phyloP scores from a whole-genome alignment of 2,113 vertebrate species.

The Bettongia penicillata region DNA sequence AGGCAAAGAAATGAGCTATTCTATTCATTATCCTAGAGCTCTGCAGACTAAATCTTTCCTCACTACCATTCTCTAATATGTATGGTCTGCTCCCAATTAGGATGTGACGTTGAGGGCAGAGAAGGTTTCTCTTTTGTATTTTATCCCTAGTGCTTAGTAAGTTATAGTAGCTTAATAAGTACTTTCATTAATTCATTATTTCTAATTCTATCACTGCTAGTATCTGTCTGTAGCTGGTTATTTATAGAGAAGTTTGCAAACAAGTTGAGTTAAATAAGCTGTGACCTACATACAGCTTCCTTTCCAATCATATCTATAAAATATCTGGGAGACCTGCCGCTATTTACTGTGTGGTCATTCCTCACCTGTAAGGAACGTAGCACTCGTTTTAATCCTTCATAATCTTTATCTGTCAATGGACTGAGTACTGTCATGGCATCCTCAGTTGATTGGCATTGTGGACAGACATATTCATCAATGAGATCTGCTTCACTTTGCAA shows the following conservation, averaged over 20 bases:
- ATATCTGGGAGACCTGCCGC: neutral
- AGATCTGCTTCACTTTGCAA: constrained; percentile 98
- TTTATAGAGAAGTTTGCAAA: neutral
- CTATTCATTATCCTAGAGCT: no score
- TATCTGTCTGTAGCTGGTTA: neutral
- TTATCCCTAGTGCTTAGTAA: neutral
- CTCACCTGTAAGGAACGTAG: constrained; percentile 96
- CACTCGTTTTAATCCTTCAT: constrained; percentile 95
- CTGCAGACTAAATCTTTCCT: no score
- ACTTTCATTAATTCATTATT: neutral
- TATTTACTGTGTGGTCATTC: neutral
- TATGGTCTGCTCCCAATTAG: no score
- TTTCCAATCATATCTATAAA: neutral
- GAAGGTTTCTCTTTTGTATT: neutral
- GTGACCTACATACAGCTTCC: neutral
- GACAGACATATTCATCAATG: constrained; percentile 98
- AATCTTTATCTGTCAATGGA: constrained; percentile 96
- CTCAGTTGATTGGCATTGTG: constrained; percentile 98
- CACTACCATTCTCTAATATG: no score
- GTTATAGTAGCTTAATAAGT: neutral
- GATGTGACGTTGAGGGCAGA: neutral
- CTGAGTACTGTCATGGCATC: constrained; percentile 99
- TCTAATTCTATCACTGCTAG: neutral
- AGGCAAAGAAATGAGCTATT: no score
- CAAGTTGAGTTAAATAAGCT: neutral